Evolutionary conservation across 2,888 invertebrate genomes (phyloP), one percentile per base, ranked within the genome.

Genomic region (Drosophila ustulata): DNA sequence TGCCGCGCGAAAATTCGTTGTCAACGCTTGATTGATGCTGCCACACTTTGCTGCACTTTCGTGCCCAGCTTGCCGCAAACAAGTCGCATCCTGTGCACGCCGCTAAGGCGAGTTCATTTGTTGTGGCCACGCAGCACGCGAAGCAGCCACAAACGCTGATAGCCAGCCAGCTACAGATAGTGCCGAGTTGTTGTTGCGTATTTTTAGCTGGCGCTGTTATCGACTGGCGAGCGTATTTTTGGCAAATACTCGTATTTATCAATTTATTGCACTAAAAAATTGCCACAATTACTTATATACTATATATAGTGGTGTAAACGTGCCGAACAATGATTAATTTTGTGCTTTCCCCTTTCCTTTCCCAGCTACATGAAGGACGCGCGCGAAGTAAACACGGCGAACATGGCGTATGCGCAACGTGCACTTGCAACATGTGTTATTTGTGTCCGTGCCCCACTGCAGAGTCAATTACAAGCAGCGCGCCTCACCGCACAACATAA

Each of bases 181-280:
- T 55, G 61, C n/a, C 46, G 26, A 46, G 64, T 51, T 72, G 64
- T 77, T 75, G 58, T 69, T 53, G 50, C 41, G 46, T 39, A 66
- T 71, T 69, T 68, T 43, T 61, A 62, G 46, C 63, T 43, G 45
- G 45, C 8, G 32, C 32, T 23, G 23, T 78, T 85, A 87, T 85
- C 82, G 73, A 67, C 47, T 67, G 43, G 65, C 52, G 56, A 59
- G 46, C 26, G 69, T 77, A 75, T 82, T 84, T 78, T 82, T 66
- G 77, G 74, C 82, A 85, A 84, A 82, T 85, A 18, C 18, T 18
- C 18, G 18, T 18, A 87, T 82, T 85, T 85, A 85, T 87, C 84
- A 79, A 85, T 87, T 76, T 84, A 82, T 80, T 80, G 65, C 69
- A 59, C 78, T 78, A 75, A 87, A 84, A 86, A 84, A 84, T 80